Conservation (phyloP, 2,888 invertebrate species). For the Zygaena filipendulae region DNA sequence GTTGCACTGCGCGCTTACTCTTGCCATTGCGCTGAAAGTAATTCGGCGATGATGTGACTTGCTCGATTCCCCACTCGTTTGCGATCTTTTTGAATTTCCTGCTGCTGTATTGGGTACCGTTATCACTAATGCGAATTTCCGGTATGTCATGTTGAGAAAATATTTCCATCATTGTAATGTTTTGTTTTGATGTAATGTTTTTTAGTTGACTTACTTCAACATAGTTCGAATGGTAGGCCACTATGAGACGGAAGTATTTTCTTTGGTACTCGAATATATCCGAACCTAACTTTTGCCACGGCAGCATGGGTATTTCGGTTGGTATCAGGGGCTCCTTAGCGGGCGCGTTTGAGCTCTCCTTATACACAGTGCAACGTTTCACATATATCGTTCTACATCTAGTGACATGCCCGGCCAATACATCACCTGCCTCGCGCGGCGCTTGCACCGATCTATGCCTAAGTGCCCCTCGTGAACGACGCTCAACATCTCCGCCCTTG, state of each 20-base stretch:
- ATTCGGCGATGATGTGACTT: slow-evolving; percentile 9
- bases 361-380: slow-evolving; percentile 15
- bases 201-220: slow-evolving; percentile 9
- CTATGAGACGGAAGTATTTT: slow-evolving; percentile 11
- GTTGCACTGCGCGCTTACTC: slow-evolving; percentile 6
- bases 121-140: slow-evolving; percentile 8
- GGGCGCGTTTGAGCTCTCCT: slow-evolving; percentile 10
- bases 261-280: slow-evolving; percentile 15
- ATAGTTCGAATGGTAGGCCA: slow-evolving; percentile 8
- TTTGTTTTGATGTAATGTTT: slow-evolving; percentile 2
- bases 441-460: slow-evolving; percentile 21
- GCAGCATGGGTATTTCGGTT: slow-evolving; percentile 7
- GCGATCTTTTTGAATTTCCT: slow-evolving; percentile 9
- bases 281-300: slow-evolving; percentile 15
- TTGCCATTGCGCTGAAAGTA: slow-evolving; percentile 8
- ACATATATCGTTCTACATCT: slow-evolving; percentile 18
- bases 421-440: slow-evolving; percentile 21
- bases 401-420: slow-evolving; percentile 21
- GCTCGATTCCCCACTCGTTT: slow-evolving; percentile 6
- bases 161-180: slow-evolving; percentile 8
- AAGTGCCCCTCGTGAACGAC: slow-evolving; percentile 22
- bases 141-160: slow-evolving; percentile 11
- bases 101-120: slow-evolving; percentile 8
- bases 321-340: slow-evolving; percentile 14
- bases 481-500: slow-evolving; percentile 17